These are phyloP conservation scores for Fabriciana adippe DNA, from an alignment of 2,888 invertebrate genomes.

Conservation along the genomic window DNA sequence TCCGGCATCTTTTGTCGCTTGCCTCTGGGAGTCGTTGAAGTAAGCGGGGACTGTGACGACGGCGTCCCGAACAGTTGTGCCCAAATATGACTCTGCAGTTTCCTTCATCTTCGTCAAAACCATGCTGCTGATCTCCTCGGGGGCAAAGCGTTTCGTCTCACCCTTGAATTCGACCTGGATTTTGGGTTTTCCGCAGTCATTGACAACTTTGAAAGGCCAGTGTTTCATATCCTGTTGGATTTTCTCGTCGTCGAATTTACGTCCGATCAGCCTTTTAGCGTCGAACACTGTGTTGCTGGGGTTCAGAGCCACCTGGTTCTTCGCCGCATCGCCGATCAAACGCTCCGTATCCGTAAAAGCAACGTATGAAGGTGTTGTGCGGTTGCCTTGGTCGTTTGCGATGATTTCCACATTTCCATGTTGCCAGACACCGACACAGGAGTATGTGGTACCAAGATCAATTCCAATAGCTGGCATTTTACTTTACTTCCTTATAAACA, in stretches of 20 bases:
- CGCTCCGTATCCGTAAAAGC: slow-evolving; percentile 85
- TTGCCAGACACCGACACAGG: slow-evolving; percentile 56
- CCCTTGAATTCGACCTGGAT: slow-evolving; percentile 83
- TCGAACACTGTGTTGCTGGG: too few relatives aligned
- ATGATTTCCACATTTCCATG: slow-evolving; percentile 83
- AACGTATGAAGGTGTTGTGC: slow-evolving; percentile 88
- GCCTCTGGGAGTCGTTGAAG: slow-evolving; percentile 87
- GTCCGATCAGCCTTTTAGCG: too few relatives aligned
- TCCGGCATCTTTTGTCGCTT: slow-evolving; percentile 94
- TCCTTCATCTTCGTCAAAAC: slow-evolving; percentile 91
- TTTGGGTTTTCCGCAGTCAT: slow-evolving; percentile 82
- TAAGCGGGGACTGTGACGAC: slow-evolving; percentile 90
- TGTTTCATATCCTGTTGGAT: slow-evolving; percentile 68
- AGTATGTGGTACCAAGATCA: slow-evolving; percentile 77
- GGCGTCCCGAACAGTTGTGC: slow-evolving; percentile 83
- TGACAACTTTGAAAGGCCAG: slow-evolving; percentile 88
- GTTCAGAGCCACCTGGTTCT: too few relatives aligned
- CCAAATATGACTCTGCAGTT: slow-evolving; percentile 85
- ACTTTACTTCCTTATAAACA: slow-evolving; percentile 38
- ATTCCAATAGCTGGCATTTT: slow-evolving; percentile 81
- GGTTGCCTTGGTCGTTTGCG: slow-evolving; percentile 85
- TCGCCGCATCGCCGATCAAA: too few relatives aligned
- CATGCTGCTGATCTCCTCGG: slow-evolving; percentile 86
- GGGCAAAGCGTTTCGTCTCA: slow-evolving; percentile 81
- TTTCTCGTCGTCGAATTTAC: too few relatives aligned